Evolutionary conservation across 1,140 invertebrate species (phyloP).

Genomic region (Pseudomyrmex pallidus): DNA sequence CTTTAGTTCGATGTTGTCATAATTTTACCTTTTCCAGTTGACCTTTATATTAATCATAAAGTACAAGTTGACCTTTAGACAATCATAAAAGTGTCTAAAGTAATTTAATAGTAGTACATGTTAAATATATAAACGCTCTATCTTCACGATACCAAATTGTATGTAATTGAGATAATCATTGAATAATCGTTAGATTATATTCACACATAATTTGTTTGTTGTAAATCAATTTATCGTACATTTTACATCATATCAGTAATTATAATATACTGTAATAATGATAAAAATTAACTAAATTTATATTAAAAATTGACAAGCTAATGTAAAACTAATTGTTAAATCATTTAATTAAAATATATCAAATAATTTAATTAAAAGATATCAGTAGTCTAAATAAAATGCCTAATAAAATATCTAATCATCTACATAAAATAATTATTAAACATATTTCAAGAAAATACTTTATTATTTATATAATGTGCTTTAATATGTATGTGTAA

Average conservation of each 20-base stretch:
- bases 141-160: conserved; percentile 5
- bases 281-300: too few relatives aligned
- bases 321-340: not conserved
- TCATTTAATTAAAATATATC: not conserved
- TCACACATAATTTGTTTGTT: not conserved
- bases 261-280: not conserved
- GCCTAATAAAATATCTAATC: too few relatives aligned
- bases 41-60: conserved; percentile 28
- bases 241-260: not conserved
- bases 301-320: too few relatives aligned
- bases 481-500: not conserved
- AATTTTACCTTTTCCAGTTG: conserved; percentile 9
- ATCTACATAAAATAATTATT: not conserved
- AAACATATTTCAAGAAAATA: not conserved
- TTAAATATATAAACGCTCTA: conserved; percentile 24
- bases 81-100: conserved; percentile 26
- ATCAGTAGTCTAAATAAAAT: too few relatives aligned
- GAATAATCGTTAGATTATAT: not conserved
- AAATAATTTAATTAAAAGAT: not conserved
- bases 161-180: conserved; percentile 3
- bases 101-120: conserved; percentile 7
- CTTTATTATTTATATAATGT: not conserved
- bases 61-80: conserved; percentile 15
- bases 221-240: not conserved
- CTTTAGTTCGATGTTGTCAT: conserved; percentile 17